Evolutionary conservation across 1,140 invertebrate species (phyloP).

Genomic region (Drosophila truncata): DNA sequence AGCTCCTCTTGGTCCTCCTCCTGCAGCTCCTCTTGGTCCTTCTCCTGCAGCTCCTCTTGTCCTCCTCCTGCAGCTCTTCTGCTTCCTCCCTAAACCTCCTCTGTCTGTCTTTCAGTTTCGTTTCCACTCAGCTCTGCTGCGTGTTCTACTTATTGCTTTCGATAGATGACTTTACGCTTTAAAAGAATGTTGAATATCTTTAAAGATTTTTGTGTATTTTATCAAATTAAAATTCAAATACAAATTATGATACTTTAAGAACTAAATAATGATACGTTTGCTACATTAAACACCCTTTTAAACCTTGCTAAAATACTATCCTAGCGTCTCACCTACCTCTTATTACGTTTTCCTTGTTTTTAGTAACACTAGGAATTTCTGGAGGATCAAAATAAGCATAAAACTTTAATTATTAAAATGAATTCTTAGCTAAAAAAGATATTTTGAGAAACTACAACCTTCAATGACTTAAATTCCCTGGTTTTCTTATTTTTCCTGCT

Average conservation of each 20-base stretch:
- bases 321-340: too few relatives aligned
- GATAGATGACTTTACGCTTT: slow-evolving; percentile 11
- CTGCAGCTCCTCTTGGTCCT: slow-evolving; percentile 1
- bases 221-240: not conserved
- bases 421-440: too few relatives aligned
- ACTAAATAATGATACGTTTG: not conserved
- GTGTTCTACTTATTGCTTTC: slow-evolving; percentile 44
- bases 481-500: not conserved
- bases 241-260: not conserved
- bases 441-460: not conserved
- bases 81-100: not conserved
- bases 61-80: too few relatives aligned
- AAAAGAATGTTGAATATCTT: not conserved
- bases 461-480: not conserved
- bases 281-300: not conserved
- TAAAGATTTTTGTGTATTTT: not conserved
- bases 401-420: not conserved
- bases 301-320: not conserved
- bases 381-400: not conserved
- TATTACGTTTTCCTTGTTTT: too few relatives aligned
- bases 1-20: not conserved
- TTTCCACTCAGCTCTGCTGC: slow-evolving; percentile 46
- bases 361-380: too few relatives aligned
- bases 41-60: not conserved
- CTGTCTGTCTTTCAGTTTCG: slow-evolving; percentile 39